Conservation (phyloP, 2,888 invertebrate species). For the Patella caerulea region DNA sequence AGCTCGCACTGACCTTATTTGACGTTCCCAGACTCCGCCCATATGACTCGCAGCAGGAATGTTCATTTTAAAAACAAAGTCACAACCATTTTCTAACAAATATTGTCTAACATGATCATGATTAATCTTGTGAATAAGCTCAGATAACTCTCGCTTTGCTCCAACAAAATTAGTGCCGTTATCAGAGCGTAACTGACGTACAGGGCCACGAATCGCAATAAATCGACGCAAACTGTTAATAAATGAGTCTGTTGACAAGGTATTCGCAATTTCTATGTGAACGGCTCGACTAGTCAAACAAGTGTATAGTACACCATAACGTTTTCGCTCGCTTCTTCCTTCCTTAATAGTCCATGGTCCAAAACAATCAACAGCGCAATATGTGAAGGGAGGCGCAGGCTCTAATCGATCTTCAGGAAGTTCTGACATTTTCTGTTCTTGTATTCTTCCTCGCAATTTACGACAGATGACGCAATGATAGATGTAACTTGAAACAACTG, state of each 20-base stretch:
- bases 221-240: no score
- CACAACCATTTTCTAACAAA: no score
- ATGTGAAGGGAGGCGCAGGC: slow-evolving; percentile 21
- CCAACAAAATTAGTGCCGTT: slow-evolving; percentile 43
- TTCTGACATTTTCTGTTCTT: slow-evolving; percentile 25
- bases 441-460: slow-evolving; percentile 6
- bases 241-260: slow-evolving; percentile 43
- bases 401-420: slow-evolving; percentile 19
- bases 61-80: no score
- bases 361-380: slow-evolving; percentile 18
- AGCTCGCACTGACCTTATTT: slow-evolving; percentile 42
- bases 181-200: slow-evolving; percentile 35
- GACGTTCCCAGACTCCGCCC: no score
- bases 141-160: slow-evolving; percentile 34
- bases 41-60: no score
- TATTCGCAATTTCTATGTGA: slow-evolving; percentile 52
- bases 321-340: slow-evolving; percentile 54
- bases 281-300: slow-evolving; percentile 60
- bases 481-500: no score
- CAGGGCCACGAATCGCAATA: slow-evolving; percentile 37
- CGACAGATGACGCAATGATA: no score
- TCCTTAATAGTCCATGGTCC: slow-evolving; percentile 47
- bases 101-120: no score
- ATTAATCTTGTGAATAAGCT: no score
- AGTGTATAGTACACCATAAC: slow-evolving; percentile 57